Evolutionary conservation across 2,113 vertebrate genomes (phyloP), one percentile per base, ranked within the genome.

Genomic region (Percopsis transmontana): DNA sequence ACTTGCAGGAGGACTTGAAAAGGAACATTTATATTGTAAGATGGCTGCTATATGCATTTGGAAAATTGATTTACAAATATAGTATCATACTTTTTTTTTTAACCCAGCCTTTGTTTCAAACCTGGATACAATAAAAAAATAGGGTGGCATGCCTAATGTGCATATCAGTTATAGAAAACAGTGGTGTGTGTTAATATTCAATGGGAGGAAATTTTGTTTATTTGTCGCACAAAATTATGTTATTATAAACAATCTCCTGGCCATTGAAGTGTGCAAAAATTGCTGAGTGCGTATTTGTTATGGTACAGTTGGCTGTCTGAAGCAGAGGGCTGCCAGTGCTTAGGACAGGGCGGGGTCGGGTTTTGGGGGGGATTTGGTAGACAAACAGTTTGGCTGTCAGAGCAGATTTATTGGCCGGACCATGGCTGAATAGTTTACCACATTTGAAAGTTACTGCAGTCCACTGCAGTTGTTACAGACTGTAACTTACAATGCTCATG

Each of bases 361-460:
- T 5, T 56, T 62, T n/a, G 12, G 10, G 60, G 12, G 38, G 14
- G 19, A 52, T 24, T 66, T 57, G 9, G 5, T 51, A 18, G 48
- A 8, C 19, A 38, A 12, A 48, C 8, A 50, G 48, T 19, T 50
- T 13, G 58, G 21, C n/a, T 44, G 58, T 19, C 14, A 13, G 44
- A 15, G 16, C 21, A 61, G 60, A 62, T 60, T 60, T 15, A 33
- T 21, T 21, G 15, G 4, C 15, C 44, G 21, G 44, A 61, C 56
- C 48, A 21, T 18, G 47, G 38, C 21, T 24, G 13, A 2, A 15
- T 39, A n/a, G 13, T 53, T 19, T 53, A 19, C 21, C 11, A 53
- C 12, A 53, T 5, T 20, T 23, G 23, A 18, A 38, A 14, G 51
- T 11, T 14, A 53, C 62, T 60, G 24, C 52, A 52, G 4, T 33